Evolutionary conservation across 2,888 invertebrate genomes (phyloP).

Genomic region (Drosophila paucipuncta): DNA sequence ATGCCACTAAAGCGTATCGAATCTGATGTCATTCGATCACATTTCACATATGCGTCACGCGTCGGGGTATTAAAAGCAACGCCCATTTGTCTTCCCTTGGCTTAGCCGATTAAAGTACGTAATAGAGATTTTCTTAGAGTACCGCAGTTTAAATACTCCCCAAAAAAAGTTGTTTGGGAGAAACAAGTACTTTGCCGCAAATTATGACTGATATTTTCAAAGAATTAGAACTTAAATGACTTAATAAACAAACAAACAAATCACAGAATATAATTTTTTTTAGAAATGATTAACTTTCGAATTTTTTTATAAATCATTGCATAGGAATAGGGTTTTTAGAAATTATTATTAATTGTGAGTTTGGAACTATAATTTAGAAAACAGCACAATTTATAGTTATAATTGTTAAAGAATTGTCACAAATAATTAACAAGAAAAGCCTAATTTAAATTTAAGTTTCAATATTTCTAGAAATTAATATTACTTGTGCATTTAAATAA

Average conservation of each 20-base stretch:
- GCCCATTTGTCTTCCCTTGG: conserved; percentile 16
- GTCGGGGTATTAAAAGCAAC: conserved; percentile 2
- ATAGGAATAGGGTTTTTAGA: not conserved
- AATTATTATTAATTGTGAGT: not conserved
- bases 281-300: not conserved
- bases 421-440: not conserved
- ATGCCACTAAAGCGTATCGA: conserved; percentile 23
- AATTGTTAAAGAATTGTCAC: not conserved
- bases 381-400: not conserved
- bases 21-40: conserved; percentile 70
- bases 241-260: not conserved
- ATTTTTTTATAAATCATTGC: not conserved
- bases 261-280: not conserved
- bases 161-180: not conserved
- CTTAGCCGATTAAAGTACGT: conserved; percentile 11
- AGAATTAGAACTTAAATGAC: not conserved
- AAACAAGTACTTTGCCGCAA: not conserved
- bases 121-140: not conserved
- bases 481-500: not conserved
- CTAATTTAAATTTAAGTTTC: not conserved
- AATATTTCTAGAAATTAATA: not conserved
- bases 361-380: not conserved
- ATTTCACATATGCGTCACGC: conserved; percentile 43
- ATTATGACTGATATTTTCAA: not conserved
- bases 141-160: not conserved